Evolutionary conservation across 2,888 invertebrate genomes (phyloP).

Genomic region (Dryobotodes eremita): DNA sequence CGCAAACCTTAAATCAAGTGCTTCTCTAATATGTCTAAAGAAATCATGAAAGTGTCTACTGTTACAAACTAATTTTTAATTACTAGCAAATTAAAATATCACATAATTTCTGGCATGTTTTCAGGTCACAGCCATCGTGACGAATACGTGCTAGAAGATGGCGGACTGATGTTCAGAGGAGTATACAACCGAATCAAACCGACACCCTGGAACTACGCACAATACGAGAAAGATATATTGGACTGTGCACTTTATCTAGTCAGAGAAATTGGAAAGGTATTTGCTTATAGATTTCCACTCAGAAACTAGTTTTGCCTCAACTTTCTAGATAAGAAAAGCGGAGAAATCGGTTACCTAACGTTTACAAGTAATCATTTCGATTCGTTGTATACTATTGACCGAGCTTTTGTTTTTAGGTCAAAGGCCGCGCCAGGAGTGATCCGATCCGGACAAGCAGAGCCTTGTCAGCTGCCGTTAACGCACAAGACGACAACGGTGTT

Average conservation of each 20-base stretch:
- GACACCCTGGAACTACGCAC: slow-evolving; percentile 97
- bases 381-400: not conserved
- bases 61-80: not conserved
- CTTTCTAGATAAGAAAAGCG: slow-evolving; percentile 50
- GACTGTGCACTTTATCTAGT: slow-evolving; percentile 95
- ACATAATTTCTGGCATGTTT: slow-evolving; percentile 12
- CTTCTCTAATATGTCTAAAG: slow-evolving; percentile 10
- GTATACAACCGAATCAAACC: slow-evolving; percentile 96
- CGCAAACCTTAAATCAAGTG: slow-evolving; percentile 3
- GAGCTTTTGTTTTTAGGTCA: slow-evolving; percentile 75
- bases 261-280: slow-evolving; percentile 93
- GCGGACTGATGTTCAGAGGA: slow-evolving; percentile 97
- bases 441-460: slow-evolving; percentile 94
- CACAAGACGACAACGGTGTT: slow-evolving; percentile 96
- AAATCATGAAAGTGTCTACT: not conserved
- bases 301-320: slow-evolving; percentile 38
- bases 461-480: slow-evolving; percentile 97
- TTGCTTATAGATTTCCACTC: slow-evolving; percentile 40
- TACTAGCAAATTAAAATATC: slow-evolving; percentile 2
- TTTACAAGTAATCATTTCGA: slow-evolving; percentile 28
- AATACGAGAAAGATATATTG: slow-evolving; percentile 95
- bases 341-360: slow-evolving; percentile 8
- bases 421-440: slow-evolving; percentile 93
- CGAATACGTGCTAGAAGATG: slow-evolving; percentile 96
- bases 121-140: slow-evolving; percentile 93